Base-by-base conservation (phyloP, 2,888 invertebrate genomes). In the Drosophila birchii region DNA sequence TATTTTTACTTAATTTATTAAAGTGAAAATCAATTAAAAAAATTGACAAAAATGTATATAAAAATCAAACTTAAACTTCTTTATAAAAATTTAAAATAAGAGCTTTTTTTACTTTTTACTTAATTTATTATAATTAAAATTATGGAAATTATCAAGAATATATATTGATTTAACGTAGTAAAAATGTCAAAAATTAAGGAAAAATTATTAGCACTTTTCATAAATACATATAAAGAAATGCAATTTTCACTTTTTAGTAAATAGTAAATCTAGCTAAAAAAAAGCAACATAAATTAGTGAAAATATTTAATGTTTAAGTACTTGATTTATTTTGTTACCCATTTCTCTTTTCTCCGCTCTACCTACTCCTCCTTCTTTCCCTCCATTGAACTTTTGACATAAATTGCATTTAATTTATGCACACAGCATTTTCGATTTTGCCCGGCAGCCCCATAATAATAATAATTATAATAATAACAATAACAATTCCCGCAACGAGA, bases 321-420 rank as follows among this genome's bases (percentile, higher is more conserved):
- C 23, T 18, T 62, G 60, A 62, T 60, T 60, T 38, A 61, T 60
- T 45, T 38, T n/a, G 3, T 1, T 16, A 0, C 7, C 5, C n/a
- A n/a, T 6, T 47, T 29, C n/a, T 26, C 4, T 1, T 6, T 2
- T 6, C 18, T 5, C 18, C 8, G 1, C 18, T 41, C 18, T 4
- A n/a, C 11, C 43, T 5, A 4, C 26, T 32, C 1, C 6, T 11
- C 16, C 39, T 8, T 8, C 11, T 12, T 18, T 16, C 32, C 9
- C 14, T 45, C 47, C 44, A 68, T 67, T 68, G 66, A 80, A 86
- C 66, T 78, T 71, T 77, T 47, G 63, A 55, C 80, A 72, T 68
- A 68, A 73, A 75, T 69, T 68, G 49, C 51, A 54, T 66, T 71
- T 83, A 86, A 88, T 82, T 82, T 86, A 82, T 82, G 86, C 86